Evolutionary conservation across 2,113 vertebrate species (phyloP).

Genomic region (Nesogale talazaci): DNA sequence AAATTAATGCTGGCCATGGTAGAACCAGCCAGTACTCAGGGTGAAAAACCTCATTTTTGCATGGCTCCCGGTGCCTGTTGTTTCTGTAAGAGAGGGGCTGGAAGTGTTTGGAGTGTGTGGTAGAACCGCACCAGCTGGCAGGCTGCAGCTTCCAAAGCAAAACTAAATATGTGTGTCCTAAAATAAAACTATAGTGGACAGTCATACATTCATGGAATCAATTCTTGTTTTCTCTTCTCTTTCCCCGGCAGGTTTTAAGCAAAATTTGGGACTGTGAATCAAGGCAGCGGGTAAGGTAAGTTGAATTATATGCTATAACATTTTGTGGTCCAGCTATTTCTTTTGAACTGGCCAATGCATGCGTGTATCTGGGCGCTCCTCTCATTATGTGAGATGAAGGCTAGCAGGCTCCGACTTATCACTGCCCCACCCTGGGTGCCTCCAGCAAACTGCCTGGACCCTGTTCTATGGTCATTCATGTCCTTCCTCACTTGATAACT

Average conservation of each 20-base stretch:
- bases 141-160: conserved; percentile 77
- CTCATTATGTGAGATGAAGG: conserved; percentile 30
- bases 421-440: background rate
- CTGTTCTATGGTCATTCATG: background rate
- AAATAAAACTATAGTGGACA: conserved; percentile 72
- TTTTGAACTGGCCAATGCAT: conserved; percentile 28
- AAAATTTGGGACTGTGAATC: conserved; percentile 87
- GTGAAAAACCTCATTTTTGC: conserved; percentile 78
- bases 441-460: background rate
- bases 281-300: conserved; percentile 86
- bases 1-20: background rate
- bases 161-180: conserved; percentile 76
- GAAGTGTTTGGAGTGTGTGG: conserved; percentile 84
- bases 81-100: conserved; percentile 80
- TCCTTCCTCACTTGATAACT: background rate
- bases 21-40: conserved; percentile 16
- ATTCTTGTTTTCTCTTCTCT: conserved; percentile 80
- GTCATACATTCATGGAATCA: conserved; percentile 75
- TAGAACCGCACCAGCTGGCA: conserved; percentile 82
- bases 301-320: conserved; percentile 74
- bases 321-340: conserved; percentile 68
- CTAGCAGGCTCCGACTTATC: background rate
- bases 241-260: conserved; percentile 86
- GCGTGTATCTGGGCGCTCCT: conserved; percentile 22
- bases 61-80: conserved; percentile 79